A percentile compares a stretch with the other conserved stretches of the same genome.
Evolutionary conservation across 2,888 invertebrate species (phyloP).

Genomic region (Ethmia dodecea): DNA sequence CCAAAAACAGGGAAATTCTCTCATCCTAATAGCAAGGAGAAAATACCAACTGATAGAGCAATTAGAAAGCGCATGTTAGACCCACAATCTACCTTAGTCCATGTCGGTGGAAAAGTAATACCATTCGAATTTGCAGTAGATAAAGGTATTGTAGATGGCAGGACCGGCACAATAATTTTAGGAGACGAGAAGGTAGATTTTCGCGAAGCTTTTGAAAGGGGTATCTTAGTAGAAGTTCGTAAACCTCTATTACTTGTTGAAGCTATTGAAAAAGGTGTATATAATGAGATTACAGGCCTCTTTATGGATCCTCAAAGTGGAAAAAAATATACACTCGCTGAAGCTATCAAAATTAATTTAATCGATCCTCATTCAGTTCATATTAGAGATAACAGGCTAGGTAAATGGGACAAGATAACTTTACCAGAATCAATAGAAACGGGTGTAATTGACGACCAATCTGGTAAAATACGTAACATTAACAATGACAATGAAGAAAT

Average conservation of each 20-base stretch:
- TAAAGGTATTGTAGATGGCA: slow-evolving; percentile 86
- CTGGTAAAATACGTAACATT: slow-evolving; percentile 84
- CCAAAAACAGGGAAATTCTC: slow-evolving; percentile 89
- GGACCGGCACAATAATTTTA: slow-evolving; percentile 82
- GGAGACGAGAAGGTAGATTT: slow-evolving; percentile 84
- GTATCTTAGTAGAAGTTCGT: slow-evolving; percentile 87
- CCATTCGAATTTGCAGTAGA: slow-evolving; percentile 90
- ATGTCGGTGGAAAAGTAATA: slow-evolving; percentile 86
- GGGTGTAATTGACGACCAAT: slow-evolving; percentile 85
- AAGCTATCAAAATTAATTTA: slow-evolving; percentile 88
- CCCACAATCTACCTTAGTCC: slow-evolving; percentile 90
- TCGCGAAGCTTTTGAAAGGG: slow-evolving; percentile 90
- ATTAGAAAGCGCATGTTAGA: slow-evolving; percentile 91
- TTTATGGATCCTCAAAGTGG: slow-evolving; percentile 91
- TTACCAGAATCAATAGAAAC: slow-evolving; percentile 87
- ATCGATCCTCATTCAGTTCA: slow-evolving; percentile 91
- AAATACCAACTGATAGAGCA: slow-evolving; percentile 88
- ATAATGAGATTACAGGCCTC: slow-evolving; percentile 85
- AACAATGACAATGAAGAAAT: slow-evolving; percentile 82
- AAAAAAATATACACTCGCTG: slow-evolving; percentile 85
- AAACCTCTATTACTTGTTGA: slow-evolving; percentile 89
- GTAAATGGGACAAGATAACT: slow-evolving; percentile 86
- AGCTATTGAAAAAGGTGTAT: slow-evolving; percentile 88
- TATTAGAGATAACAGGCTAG: slow-evolving; percentile 86
- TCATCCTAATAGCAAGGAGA: slow-evolving; percentile 87